A percentile compares a stretch with the other conserved stretches of the same genome.
Evolutionary conservation across 2,113 vertebrate genomes (phyloP).

Genomic region (Baryphthengus martii): DNA sequence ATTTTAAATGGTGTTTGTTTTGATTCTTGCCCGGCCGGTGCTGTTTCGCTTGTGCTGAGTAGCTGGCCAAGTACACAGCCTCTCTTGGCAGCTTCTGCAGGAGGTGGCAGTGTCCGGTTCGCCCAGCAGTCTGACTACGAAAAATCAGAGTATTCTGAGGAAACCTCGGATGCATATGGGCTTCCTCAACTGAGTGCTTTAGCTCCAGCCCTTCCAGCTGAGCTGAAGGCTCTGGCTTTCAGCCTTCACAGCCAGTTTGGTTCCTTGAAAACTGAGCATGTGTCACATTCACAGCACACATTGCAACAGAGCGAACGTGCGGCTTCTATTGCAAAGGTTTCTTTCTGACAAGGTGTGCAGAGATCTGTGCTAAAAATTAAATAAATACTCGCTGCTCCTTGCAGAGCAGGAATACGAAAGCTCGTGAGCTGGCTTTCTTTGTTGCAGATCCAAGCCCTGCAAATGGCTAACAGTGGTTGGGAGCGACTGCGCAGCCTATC

Average conservation of each 20-base stretch:
- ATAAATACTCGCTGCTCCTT: background rate
- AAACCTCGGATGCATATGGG: background rate
- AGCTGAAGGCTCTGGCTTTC: conserved; percentile 15
- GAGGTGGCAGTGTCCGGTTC: background rate
- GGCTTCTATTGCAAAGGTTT: background rate
- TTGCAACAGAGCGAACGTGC: fast-evolving
- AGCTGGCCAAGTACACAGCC: background rate
- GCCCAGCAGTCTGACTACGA: background rate
- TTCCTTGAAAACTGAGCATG: background rate
- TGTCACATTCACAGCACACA: background rate
- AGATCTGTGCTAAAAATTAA: background rate
- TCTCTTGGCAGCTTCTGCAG: background rate
- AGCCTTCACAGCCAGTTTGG: background rate
- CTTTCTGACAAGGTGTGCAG: background rate
- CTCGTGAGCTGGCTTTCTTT: background rate
- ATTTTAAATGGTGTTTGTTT: background rate
- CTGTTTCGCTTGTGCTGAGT: background rate
- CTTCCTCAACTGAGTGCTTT: background rate
- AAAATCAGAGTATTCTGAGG: background rate
- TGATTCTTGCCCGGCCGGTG: fast-evolving
- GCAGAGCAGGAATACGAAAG: background rate
- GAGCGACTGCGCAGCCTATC: fast-evolving
- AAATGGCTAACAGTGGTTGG: background rate
- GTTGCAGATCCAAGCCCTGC: background rate
- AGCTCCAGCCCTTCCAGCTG: background rate